Base-by-base conservation (phyloP, 2,888 invertebrate genomes). In the Serrognathus titanus region DNA sequence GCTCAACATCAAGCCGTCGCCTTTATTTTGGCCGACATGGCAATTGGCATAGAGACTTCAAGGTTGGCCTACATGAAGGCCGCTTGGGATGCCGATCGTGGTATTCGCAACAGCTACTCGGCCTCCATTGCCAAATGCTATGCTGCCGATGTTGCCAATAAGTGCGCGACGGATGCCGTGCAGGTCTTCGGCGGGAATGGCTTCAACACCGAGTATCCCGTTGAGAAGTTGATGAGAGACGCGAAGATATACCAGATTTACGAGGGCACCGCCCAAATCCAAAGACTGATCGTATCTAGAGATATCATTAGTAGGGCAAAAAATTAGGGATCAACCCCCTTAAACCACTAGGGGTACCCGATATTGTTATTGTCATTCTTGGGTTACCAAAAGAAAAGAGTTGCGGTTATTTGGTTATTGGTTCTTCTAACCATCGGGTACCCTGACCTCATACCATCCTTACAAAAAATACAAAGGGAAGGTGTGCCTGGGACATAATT, bases 181-280 rank as follows among this genome's bases (percentile, higher is more conserved):
- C 92, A 96, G 83, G 84, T 97, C 50, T 96, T 95, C 75, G 97
- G 97, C 37, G 97, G 97, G 13, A 93, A 94, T 75, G 97, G 97
- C 0, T 98, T 94, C 80, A 98, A 97, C 80, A 87, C 86, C 20
- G 98, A 98, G 35, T 99, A 99, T 77, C 98, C 98, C 0, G 98
- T 97, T 0, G 98, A 99, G 78, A 99, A 99, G 73, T 82, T 99
- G 53, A 98, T 98, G 97, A 83, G 98, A 54, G 98, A 99, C 79
- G 98, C 98, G 12, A 99, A 99, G 78, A 98, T 99, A 69, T 97
- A 90, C 79, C 97, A 97, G 79, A 99, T 99, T 70, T 98, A 98
- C 72, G 97, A 98, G 77, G 98, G 98, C 58, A 98, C 97, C n/a
- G 87, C 96, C 1, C 97, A 99, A 79, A 97, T 99, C 73, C 98